Evolutionary conservation across 1,140 invertebrate species (phyloP).

Genomic region (Pissodes strobi): DNA sequence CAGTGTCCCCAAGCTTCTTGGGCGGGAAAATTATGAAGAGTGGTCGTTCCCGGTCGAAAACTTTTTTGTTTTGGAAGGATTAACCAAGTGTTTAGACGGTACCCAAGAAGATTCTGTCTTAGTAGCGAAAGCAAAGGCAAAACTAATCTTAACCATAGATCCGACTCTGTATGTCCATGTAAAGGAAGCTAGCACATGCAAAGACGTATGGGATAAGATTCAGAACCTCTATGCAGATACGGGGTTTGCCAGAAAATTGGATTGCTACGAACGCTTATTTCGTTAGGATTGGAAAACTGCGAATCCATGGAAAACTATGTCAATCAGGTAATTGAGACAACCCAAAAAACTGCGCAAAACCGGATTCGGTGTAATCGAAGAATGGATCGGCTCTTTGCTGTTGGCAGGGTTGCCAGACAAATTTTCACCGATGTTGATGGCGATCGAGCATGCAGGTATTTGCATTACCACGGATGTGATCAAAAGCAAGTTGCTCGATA

Average conservation of each 20-base stretch:
- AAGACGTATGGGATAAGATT: slow-evolving; percentile 32
- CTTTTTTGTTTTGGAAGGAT: slow-evolving; percentile 40
- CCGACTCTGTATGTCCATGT: slow-evolving; percentile 34
- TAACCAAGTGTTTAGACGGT: slow-evolving; percentile 35
- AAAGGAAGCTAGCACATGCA: slow-evolving; percentile 23
- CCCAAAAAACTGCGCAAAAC: no score
- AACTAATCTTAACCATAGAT: slow-evolving; percentile 35
- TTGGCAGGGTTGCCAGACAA: no score
- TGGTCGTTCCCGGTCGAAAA: slow-evolving; percentile 42
- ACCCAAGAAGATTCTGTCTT: slow-evolving; percentile 31
- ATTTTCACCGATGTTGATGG: no score
- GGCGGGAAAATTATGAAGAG: slow-evolving; percentile 38
- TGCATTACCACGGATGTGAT: no score
- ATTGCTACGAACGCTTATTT: no score
- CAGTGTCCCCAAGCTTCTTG: slow-evolving; percentile 40
- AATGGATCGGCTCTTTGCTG: no score
- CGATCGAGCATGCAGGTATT: no score
- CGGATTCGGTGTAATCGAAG: no score
- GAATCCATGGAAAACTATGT: no score
- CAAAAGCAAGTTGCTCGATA: no score
- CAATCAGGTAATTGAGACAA: no score
- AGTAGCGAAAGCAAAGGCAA: slow-evolving; percentile 38
- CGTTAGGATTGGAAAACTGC: no score
- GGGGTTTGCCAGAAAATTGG: slow-evolving; percentile 27
- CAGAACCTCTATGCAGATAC: slow-evolving; percentile 29